Evolutionary conservation across 2,797 vertebrate species (phyloP).

Genomic region (Adelosebastes latens): DNA sequence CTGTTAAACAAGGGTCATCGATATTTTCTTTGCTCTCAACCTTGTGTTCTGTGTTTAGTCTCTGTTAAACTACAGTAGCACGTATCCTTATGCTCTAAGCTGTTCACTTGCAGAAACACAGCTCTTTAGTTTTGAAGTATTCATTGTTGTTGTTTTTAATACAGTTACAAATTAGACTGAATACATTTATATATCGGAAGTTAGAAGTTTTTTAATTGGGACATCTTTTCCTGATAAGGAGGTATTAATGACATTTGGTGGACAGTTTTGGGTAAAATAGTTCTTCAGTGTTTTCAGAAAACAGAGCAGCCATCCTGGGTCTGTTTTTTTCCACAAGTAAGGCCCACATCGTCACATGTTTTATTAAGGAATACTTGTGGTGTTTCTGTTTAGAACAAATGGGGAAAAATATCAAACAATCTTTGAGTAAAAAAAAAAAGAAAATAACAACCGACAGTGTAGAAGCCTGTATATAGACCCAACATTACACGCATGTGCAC

Average conservation of each 20-base stretch:
- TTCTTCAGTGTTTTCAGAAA: conserved; percentile 26
- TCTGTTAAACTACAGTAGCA: conserved; percentile 6
- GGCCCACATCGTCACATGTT: conserved; percentile 26
- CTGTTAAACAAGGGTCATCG: not conserved
- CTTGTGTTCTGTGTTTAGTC: conserved; percentile 40
- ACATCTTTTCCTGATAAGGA: not conserved
- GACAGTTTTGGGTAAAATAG: conserved; percentile 1
- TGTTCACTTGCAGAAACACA: not conserved
- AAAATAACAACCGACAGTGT: conserved; percentile 16
- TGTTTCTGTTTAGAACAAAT: conserved; percentile 34
- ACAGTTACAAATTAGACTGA: not conserved
- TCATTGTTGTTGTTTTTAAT: not conserved
- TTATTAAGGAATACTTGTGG: conserved; percentile 50
- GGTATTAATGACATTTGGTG: not conserved
- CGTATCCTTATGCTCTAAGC: not conserved
- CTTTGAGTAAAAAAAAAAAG: conserved; percentile 24
- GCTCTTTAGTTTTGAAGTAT: not conserved
- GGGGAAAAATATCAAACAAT: conserved; percentile 13
- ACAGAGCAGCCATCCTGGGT: conserved; percentile 29
- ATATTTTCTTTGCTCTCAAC: conserved; percentile 1
- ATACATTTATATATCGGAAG: not conserved
- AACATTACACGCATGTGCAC: not conserved
- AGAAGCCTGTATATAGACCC: not conserved
- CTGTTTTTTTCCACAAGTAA: conserved; percentile 36
- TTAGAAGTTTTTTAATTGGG: not conserved